phyloP scores from a whole-genome alignment of 2,888 invertebrate species.

The Caenorhabditis wallacei region DNA sequence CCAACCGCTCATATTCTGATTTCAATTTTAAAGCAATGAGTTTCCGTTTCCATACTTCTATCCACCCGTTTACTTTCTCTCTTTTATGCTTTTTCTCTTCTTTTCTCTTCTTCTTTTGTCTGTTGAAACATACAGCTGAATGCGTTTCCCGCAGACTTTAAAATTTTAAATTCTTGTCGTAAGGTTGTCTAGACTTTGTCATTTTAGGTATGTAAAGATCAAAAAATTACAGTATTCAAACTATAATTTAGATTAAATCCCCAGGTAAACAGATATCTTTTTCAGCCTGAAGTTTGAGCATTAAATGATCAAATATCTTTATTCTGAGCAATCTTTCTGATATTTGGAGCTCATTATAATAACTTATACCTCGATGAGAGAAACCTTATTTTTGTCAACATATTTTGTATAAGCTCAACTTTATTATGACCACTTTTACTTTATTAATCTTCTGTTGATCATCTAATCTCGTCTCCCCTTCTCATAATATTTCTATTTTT shows the following conservation, averaged over 20 bases:
- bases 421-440: too few species aligned
- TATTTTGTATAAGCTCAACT: neutral
- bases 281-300: too few species aligned
- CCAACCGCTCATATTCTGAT: conserved; percentile 18
- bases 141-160: conserved; percentile 45
- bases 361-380: neutral
- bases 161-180: conserved; percentile 38
- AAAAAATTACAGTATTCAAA: conserved; percentile 4
- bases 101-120: conserved; percentile 29
- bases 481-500: conserved; percentile 1
- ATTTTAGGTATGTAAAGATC: neutral
- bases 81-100: conserved; percentile 37
- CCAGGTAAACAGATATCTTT: too few species aligned
- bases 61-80: conserved; percentile 29
- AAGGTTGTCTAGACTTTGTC: conserved; percentile 41
- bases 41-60: conserved; percentile 29
- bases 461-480: conserved; percentile 11
- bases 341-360: neutral
- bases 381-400: conserved; percentile 29
- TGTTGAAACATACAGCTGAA: conserved; percentile 44
- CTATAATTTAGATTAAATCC: too few species aligned
- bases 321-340: too few species aligned
- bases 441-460: too few species aligned
- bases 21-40: conserved; percentile 20
- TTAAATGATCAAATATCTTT: too few species aligned